Conservation (phyloP, 2,888 invertebrate species). For the Sinopyrophorus schimmeli region DNA sequence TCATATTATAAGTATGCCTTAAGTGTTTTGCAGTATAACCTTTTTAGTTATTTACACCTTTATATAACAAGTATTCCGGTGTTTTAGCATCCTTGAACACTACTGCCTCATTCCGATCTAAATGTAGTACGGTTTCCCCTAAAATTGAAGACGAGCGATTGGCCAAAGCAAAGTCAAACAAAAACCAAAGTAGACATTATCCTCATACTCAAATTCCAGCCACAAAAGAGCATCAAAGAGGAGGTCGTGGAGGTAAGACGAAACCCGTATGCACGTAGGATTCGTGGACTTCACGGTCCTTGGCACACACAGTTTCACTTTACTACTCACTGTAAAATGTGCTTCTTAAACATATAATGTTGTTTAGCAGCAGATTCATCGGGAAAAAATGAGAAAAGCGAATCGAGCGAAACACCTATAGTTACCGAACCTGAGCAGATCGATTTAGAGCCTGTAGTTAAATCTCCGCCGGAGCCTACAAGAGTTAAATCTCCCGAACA, state of each 20-base stretch:
- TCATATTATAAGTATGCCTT: constrained; percentile 23
- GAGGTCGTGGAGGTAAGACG: constrained; percentile 46
- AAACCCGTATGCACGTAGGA: constrained; percentile 28
- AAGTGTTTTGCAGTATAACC: constrained; percentile 24
- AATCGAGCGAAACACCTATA: constrained; percentile 53
- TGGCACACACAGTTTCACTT: constrained; percentile 49
- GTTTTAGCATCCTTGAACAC: constrained; percentile 77
- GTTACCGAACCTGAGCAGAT: constrained; percentile 50
- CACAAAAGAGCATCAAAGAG: constrained; percentile 48
- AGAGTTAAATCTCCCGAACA: constrained; percentile 92
- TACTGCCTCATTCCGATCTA: constrained; percentile 72
- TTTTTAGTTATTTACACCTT: constrained; percentile 37
- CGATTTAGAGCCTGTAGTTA: constrained; percentile 74
- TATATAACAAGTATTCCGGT: constrained; percentile 51
- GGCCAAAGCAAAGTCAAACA: constrained; percentile 53
- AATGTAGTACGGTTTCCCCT: constrained; percentile 65
- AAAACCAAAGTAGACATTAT: constrained; percentile 47
- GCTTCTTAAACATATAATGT: constrained; percentile 12
- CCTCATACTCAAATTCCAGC: constrained; percentile 49
- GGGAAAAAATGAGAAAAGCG: constrained; percentile 36
- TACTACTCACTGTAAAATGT: background rate
- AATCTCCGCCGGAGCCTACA: constrained; percentile 91
- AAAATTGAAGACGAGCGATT: constrained; percentile 56
- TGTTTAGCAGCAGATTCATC: constrained; percentile 31
- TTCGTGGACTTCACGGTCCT: constrained; percentile 47